phyloP scores from a whole-genome alignment of 2,888 invertebrate genomes.

The Syrphus vitripennis region DNA sequence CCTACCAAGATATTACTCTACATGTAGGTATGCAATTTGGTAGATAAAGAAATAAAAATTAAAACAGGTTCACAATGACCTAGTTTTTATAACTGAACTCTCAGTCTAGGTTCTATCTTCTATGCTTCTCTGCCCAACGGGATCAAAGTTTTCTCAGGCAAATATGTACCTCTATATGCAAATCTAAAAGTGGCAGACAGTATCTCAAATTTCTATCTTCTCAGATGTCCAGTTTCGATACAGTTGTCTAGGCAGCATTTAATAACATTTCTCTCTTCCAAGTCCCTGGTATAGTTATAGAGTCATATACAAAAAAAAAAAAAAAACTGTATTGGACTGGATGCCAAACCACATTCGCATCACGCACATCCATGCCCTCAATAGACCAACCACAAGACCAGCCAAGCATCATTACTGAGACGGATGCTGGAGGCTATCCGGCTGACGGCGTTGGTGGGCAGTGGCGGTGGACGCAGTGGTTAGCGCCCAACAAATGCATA shows the following conservation, averaged over 20 bases:
- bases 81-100: conserved; percentile 16
- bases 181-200: conserved; percentile 29
- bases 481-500: conserved; percentile 36
- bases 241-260: conserved; percentile 50
- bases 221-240: conserved; percentile 42
- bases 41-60: background rate
- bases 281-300: background rate
- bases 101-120: conserved; percentile 16
- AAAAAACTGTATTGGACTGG: conserved; percentile 42
- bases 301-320: background rate
- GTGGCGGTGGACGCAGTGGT: conserved; percentile 46
- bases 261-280: conserved; percentile 7
- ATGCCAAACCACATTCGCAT: conserved; percentile 38
- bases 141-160: conserved; percentile 42
- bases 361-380: conserved; percentile 40
- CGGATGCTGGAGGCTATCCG: conserved; percentile 47
- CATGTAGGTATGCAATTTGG: background rate
- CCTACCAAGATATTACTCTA: background rate
- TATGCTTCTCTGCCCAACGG: conserved; percentile 44
- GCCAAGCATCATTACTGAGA: conserved; percentile 22
- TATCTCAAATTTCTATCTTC: conserved; percentile 52
- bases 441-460: background rate
- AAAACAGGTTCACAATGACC: conserved; percentile 41
- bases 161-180: conserved; percentile 1
- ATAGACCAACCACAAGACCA: conserved; percentile 27